Evolutionary conservation across 2,113 vertebrate species (phyloP).

Genomic region (Oreotragus oreotragus): DNA sequence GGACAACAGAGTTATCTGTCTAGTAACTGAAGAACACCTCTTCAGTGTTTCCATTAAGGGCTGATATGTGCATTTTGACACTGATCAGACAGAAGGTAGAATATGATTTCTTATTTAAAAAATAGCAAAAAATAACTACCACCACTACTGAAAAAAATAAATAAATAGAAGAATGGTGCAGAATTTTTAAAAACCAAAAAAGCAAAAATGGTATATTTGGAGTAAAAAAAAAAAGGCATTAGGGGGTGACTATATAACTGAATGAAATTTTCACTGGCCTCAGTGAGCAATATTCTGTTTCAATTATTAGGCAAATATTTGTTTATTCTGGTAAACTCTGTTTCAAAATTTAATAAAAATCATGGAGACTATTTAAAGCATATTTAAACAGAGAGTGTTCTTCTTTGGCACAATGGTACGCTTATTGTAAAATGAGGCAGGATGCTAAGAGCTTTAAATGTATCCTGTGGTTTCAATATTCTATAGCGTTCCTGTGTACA

Average conservation of each 20-base stretch:
- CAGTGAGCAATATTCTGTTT: not conserved
- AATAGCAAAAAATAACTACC: not conserved
- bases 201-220: not conserved
- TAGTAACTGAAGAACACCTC: not conserved
- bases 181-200: not conserved
- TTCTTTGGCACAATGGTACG: not conserved
- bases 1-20: constrained; percentile 27
- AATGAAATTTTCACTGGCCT: not conserved
- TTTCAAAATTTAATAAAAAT: not conserved
- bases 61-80: not conserved
- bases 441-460: not conserved
- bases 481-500: not conserved
- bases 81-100: not conserved
- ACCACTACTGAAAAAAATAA: not conserved
- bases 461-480: not conserved
- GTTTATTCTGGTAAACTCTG: not conserved
- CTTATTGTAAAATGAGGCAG: not conserved
- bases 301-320: not conserved
- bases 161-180: not conserved
- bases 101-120: not conserved
- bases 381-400: constrained; percentile 7
- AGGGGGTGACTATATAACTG: not conserved
- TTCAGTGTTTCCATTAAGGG: not conserved
- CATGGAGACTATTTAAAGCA: not conserved
- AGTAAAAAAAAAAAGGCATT: not conserved